Percentiles rank a stretch among this genome's conserved stretches.
These are phyloP conservation scores for Tetraodon nigroviridis DNA, from an alignment of 2,113 vertebrate species.

Conservation along the genomic window DNA sequence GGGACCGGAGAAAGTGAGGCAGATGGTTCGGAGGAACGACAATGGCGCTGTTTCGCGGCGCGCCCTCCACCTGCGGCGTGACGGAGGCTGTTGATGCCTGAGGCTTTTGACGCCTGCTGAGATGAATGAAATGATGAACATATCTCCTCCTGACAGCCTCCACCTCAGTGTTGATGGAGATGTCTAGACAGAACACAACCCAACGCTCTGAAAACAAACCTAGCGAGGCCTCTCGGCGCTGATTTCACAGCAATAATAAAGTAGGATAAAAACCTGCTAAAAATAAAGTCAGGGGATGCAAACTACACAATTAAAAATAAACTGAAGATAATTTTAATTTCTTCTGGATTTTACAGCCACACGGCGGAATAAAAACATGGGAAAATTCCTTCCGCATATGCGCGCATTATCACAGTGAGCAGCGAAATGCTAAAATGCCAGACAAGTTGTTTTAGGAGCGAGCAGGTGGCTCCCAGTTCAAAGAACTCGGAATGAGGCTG, in stretches of 20 bases:
- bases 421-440: conserved; percentile 51
- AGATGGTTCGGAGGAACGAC: conserved; percentile 58
- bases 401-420: conserved; percentile 49
- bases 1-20: conserved; percentile 47
- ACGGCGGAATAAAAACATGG: conserved; percentile 15
- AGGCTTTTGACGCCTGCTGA: conserved; percentile 48
- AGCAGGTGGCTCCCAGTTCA: conserved; percentile 70
- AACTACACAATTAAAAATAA: too few species aligned
- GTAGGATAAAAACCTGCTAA: too few species aligned
- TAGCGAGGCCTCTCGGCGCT: background rate
- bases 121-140: conserved; percentile 50
- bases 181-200: conserved; percentile 39
- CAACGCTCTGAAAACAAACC: conserved; percentile 37
- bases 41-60: conserved; percentile 57
- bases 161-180: conserved; percentile 43
- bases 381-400: conserved; percentile 18
- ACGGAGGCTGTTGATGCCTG: conserved; percentile 53
- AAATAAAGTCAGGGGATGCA: too few species aligned
- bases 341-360: background rate
- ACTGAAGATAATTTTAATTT: too few species aligned
- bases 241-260: too few species aligned
- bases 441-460: conserved; percentile 55
- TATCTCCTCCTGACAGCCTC: conserved; percentile 46
- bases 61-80: conserved; percentile 67
- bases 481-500: conserved; percentile 59